Conservation (phyloP, 1,140 invertebrate genomes). For the Teleopsis dalmanni region DNA sequence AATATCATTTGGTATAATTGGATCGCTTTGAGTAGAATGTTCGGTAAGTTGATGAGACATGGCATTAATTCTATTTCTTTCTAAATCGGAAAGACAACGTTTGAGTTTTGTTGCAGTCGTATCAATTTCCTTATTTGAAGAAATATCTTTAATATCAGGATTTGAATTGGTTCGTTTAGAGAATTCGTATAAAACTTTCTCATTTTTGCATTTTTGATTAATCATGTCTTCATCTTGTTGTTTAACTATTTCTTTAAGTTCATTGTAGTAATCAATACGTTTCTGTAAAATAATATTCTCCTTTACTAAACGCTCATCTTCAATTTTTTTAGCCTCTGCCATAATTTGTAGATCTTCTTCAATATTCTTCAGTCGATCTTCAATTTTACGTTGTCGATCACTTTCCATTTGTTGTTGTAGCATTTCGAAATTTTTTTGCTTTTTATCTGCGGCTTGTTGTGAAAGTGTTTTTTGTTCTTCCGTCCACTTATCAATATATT, state of each 20-base stretch:
- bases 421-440: slow-evolving; percentile 17
- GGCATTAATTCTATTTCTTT: too few relatives aligned
- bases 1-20: slow-evolving; percentile 17
- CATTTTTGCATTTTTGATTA: too few relatives aligned
- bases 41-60: too few relatives aligned
- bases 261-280: slow-evolving; percentile 18
- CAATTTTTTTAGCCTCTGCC: slow-evolving; percentile 18
- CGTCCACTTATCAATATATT: slow-evolving; percentile 25
- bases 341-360: slow-evolving; percentile 18
- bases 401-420: slow-evolving; percentile 20
- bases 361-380: slow-evolving; percentile 20
- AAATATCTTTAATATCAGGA: too few relatives aligned
- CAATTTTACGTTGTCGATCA: slow-evolving; percentile 20
- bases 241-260: slow-evolving; percentile 15
- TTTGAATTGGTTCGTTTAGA: too few relatives aligned
- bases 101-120: slow-evolving; percentile 9
- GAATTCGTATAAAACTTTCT: too few relatives aligned
- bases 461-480: slow-evolving; percentile 9
- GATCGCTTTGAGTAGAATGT: slow-evolving; percentile 5
- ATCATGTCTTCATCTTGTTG: too few relatives aligned
- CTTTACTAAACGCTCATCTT: slow-evolving; percentile 16
- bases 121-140: too few relatives aligned
- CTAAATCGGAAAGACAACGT: slow-evolving; percentile 4
- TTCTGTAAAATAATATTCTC: slow-evolving; percentile 20
- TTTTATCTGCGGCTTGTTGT: slow-evolving; percentile 15